Base-by-base conservation (phyloP, 2,888 invertebrate genomes). In the Trileptium ribeirensis region DNA sequence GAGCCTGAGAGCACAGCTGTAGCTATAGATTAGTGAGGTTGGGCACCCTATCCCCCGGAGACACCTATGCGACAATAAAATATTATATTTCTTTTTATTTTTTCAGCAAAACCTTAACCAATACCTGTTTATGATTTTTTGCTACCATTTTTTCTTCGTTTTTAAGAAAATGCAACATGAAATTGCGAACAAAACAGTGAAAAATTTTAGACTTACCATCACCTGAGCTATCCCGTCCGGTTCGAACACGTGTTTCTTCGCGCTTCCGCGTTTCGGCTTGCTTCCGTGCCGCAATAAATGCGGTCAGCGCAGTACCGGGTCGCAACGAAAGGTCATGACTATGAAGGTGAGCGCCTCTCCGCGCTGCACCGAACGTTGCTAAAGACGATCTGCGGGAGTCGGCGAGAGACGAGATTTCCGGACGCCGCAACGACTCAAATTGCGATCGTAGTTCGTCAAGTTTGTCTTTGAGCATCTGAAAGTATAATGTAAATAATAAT, bases 381-480 rank as follows among this genome's bases (percentile, higher is more conserved):
- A 51, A 51, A 51, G 51, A 51, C 8, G 51, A 15, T 24, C 51
- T 8, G 51, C 51, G 51, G 24, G 51, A 51, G 8, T 24, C 51
- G 51, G 51, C 24, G 8, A 51, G 24, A 51, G 51, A 51, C 8
- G 51, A 15, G 8, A 15, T n/a, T 19, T 8, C 8, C 74, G 33
- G 74, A 15, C 37, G 31, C 8, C 77, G 77, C 15, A 38, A 8
- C 15, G 34, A 34, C 3, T 75, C 77, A 75, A 75, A n/a, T 38
- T 75, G 77, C 29, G 37, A 33, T 3, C 77, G 77, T 36, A 75
- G 39, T n/a, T 75, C 38, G 39, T 75, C 77, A 8, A 75, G 77
- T 75, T 75, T 75, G 38, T 75, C 77, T 24, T 39, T 36, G 2
- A 75, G n/a, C 77, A 75, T 75, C 77, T 75, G 77, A 2, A 75